These are phyloP conservation scores for Rhadina sibilatrix DNA, from an alignment of 2,113 vertebrate species.

Conservation along the genomic window DNA sequence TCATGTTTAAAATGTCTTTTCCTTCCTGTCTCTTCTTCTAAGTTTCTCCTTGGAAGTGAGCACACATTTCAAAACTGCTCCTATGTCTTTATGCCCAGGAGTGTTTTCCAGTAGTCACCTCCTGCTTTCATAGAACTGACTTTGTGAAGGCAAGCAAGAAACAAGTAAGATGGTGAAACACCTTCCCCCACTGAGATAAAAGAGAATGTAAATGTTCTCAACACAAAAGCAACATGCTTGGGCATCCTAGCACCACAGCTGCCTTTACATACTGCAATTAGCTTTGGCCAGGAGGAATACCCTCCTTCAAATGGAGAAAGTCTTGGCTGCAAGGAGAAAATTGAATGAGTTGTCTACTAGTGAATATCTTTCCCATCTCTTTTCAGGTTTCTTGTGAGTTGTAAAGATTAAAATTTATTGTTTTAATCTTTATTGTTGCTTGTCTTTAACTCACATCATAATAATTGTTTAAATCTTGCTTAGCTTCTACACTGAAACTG, in stretches of 20 bases:
- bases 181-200: not conserved
- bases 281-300: not conserved
- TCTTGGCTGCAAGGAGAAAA: not conserved
- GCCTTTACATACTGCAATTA: not conserved
- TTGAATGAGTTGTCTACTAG: not conserved
- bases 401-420: not conserved
- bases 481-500: not conserved
- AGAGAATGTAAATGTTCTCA: not conserved
- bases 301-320: not conserved
- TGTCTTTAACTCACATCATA: not conserved
- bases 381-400: not conserved
- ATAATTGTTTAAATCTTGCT: not conserved
- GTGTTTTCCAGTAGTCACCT: not conserved
- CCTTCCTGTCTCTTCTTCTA: not conserved
- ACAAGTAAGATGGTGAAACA: not conserved
- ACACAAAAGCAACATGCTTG: accelerated
- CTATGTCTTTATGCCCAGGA: not conserved
- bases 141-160: not conserved
- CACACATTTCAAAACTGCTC: not conserved
- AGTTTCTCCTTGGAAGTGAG: not conserved
- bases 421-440: not conserved
- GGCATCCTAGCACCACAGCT: not conserved
- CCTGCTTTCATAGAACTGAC: not conserved
- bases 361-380: not conserved
- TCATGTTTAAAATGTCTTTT: not conserved